Conservation (phyloP, 2,797 vertebrate species). For the Pelochelys cantorii region DNA sequence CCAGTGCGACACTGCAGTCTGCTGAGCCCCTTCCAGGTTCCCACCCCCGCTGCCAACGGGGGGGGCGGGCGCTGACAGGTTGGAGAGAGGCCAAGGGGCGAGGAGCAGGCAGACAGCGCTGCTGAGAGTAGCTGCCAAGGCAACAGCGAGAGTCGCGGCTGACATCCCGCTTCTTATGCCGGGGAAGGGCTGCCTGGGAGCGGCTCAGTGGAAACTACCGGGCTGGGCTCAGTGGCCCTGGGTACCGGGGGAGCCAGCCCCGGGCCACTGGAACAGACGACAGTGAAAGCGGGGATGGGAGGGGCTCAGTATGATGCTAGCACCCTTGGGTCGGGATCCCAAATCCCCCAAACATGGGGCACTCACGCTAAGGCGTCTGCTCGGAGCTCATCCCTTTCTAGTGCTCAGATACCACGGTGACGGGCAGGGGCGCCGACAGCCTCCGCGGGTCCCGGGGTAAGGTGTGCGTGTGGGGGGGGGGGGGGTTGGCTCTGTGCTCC, state of each 20-base stretch:
- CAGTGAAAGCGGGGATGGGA: neutral
- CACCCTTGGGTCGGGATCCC: neutral
- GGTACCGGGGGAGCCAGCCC: too few species aligned
- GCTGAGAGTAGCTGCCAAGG: neutral
- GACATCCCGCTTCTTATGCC: neutral
- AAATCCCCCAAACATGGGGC: neutral
- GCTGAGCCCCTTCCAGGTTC: constrained; percentile 20
- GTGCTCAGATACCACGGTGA: neutral
- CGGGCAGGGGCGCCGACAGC: too few species aligned
- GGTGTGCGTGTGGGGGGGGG: too few species aligned
- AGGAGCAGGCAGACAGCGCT: neutral
- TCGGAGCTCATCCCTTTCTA: neutral
- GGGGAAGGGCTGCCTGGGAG: neutral
- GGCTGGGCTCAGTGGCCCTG: neutral
- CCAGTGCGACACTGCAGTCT: constrained; percentile 15
- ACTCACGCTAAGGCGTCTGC: fast-evolving
- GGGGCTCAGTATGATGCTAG: too few species aligned
- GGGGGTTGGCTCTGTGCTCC: too few species aligned
- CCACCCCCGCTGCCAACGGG: constrained; percentile 45
- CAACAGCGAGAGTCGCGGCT: neutral
- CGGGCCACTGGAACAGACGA: neutral
- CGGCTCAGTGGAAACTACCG: neutral
- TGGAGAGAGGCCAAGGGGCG: constrained; percentile 9
- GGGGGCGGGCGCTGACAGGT: neutral
- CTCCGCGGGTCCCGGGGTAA: too few species aligned